phyloP scores from a whole-genome alignment of 2,888 invertebrate genomes.

The Catocala fraxini region DNA sequence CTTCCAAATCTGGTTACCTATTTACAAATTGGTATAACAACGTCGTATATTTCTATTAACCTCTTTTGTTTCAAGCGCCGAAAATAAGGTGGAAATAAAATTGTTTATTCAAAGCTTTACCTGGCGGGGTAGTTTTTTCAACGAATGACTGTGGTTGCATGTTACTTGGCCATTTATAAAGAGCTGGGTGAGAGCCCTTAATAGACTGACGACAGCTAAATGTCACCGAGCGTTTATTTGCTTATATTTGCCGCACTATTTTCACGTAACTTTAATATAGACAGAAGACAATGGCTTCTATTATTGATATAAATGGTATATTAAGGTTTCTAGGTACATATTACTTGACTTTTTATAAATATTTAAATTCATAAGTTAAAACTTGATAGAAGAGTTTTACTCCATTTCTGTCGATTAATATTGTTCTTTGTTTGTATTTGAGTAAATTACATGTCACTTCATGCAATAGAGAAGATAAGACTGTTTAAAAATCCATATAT shows the following conservation, averaged over 20 bases:
- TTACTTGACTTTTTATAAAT: too few species aligned
- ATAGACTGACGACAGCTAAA: slow-evolving; percentile 86
- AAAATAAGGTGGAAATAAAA: slow-evolving; percentile 61
- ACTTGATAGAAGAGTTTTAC: too few species aligned
- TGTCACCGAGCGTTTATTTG: slow-evolving; percentile 83
- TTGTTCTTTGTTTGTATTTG: too few species aligned
- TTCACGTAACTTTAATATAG: slow-evolving; percentile 68
- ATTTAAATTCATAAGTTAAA: too few species aligned
- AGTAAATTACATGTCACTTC: too few species aligned
- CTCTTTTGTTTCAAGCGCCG: slow-evolving; percentile 43
- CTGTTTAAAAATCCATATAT: too few species aligned
- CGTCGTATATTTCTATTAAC: slow-evolving; percentile 38
- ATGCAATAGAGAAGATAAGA: too few species aligned
- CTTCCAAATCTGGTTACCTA: slow-evolving; percentile 1
- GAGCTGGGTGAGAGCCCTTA: slow-evolving; percentile 80
- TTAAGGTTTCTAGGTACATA: slow-evolving; percentile 1
- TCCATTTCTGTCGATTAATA: too few species aligned
- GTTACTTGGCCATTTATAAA: slow-evolving; percentile 79
- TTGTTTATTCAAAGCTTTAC: slow-evolving; percentile 74
- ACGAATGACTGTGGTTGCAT: slow-evolving; percentile 76
- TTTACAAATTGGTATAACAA: slow-evolving; percentile 19
- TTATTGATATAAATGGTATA: slow-evolving; percentile 36
- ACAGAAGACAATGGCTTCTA: slow-evolving; percentile 50
- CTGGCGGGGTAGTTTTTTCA: slow-evolving; percentile 69
- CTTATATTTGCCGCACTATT: slow-evolving; percentile 69